Evolutionary conservation across 2,797 vertebrate species (phyloP), one percentile per base, ranked within the genome.

Genomic region (Tragopan temminckii): DNA sequence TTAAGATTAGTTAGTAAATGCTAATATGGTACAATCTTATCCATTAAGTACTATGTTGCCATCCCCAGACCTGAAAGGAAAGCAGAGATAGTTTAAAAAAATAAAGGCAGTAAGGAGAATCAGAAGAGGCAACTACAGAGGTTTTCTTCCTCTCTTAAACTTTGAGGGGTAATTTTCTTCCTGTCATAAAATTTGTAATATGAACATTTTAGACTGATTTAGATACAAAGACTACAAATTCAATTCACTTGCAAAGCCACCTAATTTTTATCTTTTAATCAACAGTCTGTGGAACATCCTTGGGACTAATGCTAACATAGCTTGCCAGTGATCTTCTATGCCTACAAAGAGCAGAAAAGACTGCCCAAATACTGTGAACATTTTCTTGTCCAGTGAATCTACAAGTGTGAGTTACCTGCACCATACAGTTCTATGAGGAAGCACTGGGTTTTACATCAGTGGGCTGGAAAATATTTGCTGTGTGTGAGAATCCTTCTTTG

Each of bases 21-120:
- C 4, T n/a, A 17, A 48, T 0, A 4, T 0, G 1, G 33, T 58
- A 11, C 3, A 50, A 1, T 20, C 2, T 62, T 45, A 38, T 20
- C 36, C 69, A 45, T 36, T 18, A 17, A 43, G 45, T 5, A 1
- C 7, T 35, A 2, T 4, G 8, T 4, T 66, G 14, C 29, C 20
- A 27, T 1, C 11, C 38, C 5, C 6, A 24, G 3, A 53, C 21
- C 33, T 24, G 13, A 84, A n/a, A 74, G 24, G 38, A 85, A 85
- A 55, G n/a, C 13, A 82, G 31, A 61, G 31, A 17, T 0, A 16
- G 6, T 6, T 27, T 42, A 43, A 0, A 7, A 57, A 70, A 45
- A 45, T 9, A 35, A 57, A 13, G 0, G 0, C 7, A 13, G 21
- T 1, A 4, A 50, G 5, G 7, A 43, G 4, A 36, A 11, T 61